Percentiles rank a stretch among this genome's conserved stretches.
These are phyloP conservation scores for Mimachlamys varia DNA, from an alignment of 2,888 invertebrate species.

Conservation along the genomic window DNA sequence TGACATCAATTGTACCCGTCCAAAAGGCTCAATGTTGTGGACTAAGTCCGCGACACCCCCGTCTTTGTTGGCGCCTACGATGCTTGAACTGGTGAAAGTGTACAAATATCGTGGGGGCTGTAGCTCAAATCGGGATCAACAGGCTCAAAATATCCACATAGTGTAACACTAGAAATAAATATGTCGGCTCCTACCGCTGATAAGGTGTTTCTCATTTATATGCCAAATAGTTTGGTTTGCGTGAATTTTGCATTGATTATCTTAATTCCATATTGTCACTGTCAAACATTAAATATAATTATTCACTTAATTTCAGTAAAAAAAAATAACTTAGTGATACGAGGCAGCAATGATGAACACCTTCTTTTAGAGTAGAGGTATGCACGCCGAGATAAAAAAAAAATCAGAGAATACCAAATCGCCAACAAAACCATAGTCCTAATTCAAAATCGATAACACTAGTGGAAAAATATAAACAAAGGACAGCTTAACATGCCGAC, in stretches of 20 bases:
- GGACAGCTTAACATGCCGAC: too few species aligned
- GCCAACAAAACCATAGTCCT: too few species aligned
- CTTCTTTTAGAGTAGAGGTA: too few species aligned
- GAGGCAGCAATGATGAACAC: too few species aligned
- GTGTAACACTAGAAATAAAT: background rate
- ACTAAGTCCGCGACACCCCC: slow-evolving; percentile 9
- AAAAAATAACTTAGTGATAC: too few species aligned
- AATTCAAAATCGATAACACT: too few species aligned
- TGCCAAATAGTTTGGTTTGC: background rate
- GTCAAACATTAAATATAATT: too few species aligned
- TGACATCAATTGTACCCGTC: slow-evolving; percentile 11
- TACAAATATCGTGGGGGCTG: background rate
- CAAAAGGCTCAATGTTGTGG: slow-evolving; percentile 16
- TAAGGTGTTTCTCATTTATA: background rate
- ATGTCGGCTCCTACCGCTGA: background rate
- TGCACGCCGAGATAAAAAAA: too few species aligned
- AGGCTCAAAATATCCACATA: background rate
- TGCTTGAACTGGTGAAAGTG: slow-evolving; percentile 14
- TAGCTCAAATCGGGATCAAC: background rate
- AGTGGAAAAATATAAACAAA: too few species aligned
- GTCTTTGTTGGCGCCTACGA: slow-evolving; percentile 24
- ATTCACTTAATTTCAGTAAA: too few species aligned
- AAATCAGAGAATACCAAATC: too few species aligned
- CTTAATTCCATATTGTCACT: background rate
- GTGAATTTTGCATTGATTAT: background rate